Conservation (phyloP, 2,888 invertebrate species). For the Aethes cnicana region DNA sequence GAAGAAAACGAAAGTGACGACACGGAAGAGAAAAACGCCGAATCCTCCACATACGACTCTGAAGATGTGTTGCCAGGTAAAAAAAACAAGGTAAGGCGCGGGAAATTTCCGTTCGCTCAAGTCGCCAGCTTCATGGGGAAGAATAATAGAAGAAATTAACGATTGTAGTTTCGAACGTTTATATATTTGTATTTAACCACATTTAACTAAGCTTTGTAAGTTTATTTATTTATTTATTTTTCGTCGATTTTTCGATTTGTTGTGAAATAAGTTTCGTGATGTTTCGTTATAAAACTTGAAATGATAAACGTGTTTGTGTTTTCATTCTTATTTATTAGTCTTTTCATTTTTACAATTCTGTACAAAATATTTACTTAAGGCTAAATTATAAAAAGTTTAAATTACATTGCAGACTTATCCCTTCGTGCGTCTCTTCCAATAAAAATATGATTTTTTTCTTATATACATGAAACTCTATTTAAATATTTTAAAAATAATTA, state of each 20-base stretch:
- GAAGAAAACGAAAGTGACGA: conserved; percentile 64
- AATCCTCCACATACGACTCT: conserved; percentile 61
- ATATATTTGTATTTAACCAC: neutral
- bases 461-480: conserved; percentile 11
- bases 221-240: too few relatives aligned
- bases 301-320: too few relatives aligned
- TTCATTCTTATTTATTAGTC: conserved; percentile 8
- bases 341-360: conserved; percentile 19
- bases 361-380: conserved; percentile 12
- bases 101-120: conserved; percentile 65
- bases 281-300: too few relatives aligned
- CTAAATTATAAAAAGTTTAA: conserved; percentile 8
- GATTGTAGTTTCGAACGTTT: conserved; percentile 40
- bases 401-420: conserved; percentile 29
- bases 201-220: too few relatives aligned
- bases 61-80: conserved; percentile 58
- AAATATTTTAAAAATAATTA: neutral
- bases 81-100: conserved; percentile 59
- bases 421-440: conserved; percentile 11
- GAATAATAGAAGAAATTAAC: conserved; percentile 58
- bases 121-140: conserved; percentile 75
- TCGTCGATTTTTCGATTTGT: too few relatives aligned
- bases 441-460: conserved; percentile 11
- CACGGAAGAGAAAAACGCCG: conserved; percentile 65
- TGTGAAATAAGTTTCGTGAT: too few relatives aligned